phyloP scores from a whole-genome alignment of 2,888 invertebrate genomes.

The Mimumesa dahlbomi region DNA sequence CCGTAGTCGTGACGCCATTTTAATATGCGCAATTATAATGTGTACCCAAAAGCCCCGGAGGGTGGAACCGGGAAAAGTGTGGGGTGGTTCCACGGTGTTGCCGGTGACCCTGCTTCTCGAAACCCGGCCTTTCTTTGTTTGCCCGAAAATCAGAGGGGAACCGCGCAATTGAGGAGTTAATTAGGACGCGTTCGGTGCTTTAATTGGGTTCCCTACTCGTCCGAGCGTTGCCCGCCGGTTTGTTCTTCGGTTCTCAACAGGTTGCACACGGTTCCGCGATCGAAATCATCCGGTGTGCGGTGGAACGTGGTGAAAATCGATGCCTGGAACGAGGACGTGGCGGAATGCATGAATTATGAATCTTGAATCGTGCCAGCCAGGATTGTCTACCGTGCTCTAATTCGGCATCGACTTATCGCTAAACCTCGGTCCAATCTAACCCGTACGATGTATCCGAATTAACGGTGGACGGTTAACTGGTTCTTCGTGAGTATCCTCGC shows the following conservation, averaged over 20 bases:
- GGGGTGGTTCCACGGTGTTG: conserved; percentile 32
- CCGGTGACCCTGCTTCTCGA: conserved; percentile 54
- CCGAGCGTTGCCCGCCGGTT: conserved; percentile 14
- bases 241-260: conserved; percentile 61
- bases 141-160: conserved; percentile 70
- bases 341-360: too few species aligned
- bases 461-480: too few species aligned
- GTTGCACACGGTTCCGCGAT: conserved; percentile 44
- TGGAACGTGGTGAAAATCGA: neutral
- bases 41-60: conserved; percentile 68
- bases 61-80: conserved; percentile 18
- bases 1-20: conserved; percentile 76
- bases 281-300: neutral
- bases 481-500: too few species aligned
- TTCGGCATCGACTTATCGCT: too few species aligned
- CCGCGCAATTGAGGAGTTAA: conserved; percentile 79
- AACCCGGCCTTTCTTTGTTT: conserved; percentile 73
- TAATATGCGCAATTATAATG: conserved; percentile 80
- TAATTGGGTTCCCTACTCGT: conserved; percentile 70
- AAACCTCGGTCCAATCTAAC: too few species aligned
- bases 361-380: too few species aligned
- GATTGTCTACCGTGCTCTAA: too few species aligned
- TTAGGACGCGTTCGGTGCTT: conserved; percentile 77
- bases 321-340: too few species aligned
- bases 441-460: too few species aligned